These are phyloP conservation scores for Lota lota DNA, from an alignment of 2,113 vertebrate species.

Conservation along the genomic window DNA sequence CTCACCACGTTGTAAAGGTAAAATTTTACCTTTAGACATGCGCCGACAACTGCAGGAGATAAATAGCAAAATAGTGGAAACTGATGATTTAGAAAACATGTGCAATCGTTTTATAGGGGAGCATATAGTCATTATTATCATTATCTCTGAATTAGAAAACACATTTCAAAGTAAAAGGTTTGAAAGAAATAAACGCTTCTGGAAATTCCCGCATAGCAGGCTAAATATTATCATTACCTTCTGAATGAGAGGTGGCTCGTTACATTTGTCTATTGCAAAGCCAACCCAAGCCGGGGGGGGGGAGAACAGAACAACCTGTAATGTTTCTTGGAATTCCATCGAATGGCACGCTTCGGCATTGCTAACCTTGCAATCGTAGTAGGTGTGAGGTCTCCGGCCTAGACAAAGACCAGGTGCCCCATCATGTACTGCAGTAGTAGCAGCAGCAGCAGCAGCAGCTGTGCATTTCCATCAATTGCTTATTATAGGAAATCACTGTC, in stretches of 20 bases:
- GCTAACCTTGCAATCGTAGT: background rate
- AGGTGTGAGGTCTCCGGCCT: too few relatives aligned
- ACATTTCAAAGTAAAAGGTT: slow-evolving; percentile 24
- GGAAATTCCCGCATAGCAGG: slow-evolving; percentile 70
- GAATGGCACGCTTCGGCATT: slow-evolving; percentile 27
- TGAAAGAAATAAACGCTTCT: slow-evolving; percentile 20
- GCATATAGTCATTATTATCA: slow-evolving; percentile 31
- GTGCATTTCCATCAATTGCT: slow-evolving; percentile 46
- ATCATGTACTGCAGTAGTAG: background rate
- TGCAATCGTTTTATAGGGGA: slow-evolving; percentile 38
- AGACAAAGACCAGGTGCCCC: too few relatives aligned
- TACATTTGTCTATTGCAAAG: slow-evolving; percentile 52
- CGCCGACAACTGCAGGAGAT: slow-evolving; percentile 38
- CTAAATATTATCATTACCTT: slow-evolving; percentile 66
- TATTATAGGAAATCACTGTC: slow-evolving; percentile 65
- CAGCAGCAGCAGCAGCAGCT: slow-evolving; percentile 26
- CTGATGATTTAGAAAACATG: slow-evolving; percentile 44
- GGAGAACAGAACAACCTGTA: slow-evolving; percentile 24
- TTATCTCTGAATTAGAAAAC: slow-evolving; percentile 56
- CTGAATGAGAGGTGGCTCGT: slow-evolving; percentile 51
- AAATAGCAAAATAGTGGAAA: slow-evolving; percentile 36
- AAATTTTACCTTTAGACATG: slow-evolving; percentile 24
- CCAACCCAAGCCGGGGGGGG: slow-evolving; percentile 25
- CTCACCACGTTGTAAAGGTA: slow-evolving; percentile 3
- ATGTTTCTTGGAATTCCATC: slow-evolving; percentile 40